Base-by-base conservation (phyloP, 1,140 invertebrate species). In the Aphaenogaster rudis region DNA sequence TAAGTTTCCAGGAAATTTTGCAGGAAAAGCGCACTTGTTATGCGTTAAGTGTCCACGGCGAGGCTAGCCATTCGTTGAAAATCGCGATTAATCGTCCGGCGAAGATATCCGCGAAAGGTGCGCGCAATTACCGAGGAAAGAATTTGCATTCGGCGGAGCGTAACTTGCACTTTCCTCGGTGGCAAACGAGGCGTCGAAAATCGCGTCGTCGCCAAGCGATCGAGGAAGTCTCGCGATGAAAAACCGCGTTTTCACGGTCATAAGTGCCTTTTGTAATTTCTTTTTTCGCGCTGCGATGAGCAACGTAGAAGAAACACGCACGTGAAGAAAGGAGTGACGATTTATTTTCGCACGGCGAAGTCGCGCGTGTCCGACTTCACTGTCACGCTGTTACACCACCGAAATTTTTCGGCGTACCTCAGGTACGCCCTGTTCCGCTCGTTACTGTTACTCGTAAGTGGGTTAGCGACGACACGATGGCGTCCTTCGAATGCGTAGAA, bases 381-480 rank as follows among this genome's bases (percentile, higher is more conserved):
- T 63, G 63, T 54, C 57, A 69, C 15, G 48, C 11, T 48, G 57
- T 57, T 54, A n/a, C 11, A 64, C 9, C 15, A 13, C 45, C 61
- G 33, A 87, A 90, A 87, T 74, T 79, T 86, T 90, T 89, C 39
- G 63, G 59, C 72, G 15, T 33, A 61, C 9, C 15, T 36, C 17
- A 28, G 17, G 13, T 28, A 28, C 28, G 28, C 28, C 59, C 36
- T 48, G 21, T 71, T 6, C 7, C 28, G 39, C 21, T 15, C n/a
- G 15, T 74, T 86, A 88, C 88, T 85, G 89, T 89, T 90, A 90
- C 39, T 50, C 28, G 7, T 71, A 90, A 77, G 79, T 88, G 39
- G 88, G 88, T 81, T 52, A 88, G n/a, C 28, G 50, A 81, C 42
- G 50, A 11, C 48, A 78, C 3, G 3, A 45, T 61, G 5, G 17